Percentiles rank a stretch among this genome's conserved stretches.
Conservation (phyloP, 2,888 invertebrate genomes). For the Drosophila peninsularis region DNA sequence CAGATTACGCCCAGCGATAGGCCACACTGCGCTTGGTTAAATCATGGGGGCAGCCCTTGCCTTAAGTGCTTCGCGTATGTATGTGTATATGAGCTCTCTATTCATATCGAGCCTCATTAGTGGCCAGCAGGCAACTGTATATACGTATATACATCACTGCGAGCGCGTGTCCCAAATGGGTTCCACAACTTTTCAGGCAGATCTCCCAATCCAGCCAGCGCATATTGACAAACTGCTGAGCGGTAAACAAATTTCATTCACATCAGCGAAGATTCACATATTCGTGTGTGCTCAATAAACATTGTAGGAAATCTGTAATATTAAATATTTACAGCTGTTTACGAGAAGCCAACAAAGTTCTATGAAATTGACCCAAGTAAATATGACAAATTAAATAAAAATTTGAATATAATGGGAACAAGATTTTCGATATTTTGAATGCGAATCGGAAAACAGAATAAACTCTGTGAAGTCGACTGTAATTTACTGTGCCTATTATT, state of each 20-base stretch:
- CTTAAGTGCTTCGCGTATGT: conserved; percentile 15
- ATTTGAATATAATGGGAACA: too few relatives aligned
- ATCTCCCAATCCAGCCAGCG: neutral
- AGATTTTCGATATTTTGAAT: too few relatives aligned
- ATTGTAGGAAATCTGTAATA: neutral
- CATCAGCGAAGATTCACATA: conserved; percentile 21
- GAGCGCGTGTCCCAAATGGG: conserved; percentile 19
- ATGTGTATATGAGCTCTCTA: neutral
- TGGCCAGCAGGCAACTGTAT: neutral
- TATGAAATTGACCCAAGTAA: too few relatives aligned
- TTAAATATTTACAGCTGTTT: neutral
- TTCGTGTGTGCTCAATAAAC: neutral
- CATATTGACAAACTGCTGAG: conserved; percentile 36
- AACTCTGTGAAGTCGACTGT: too few relatives aligned
- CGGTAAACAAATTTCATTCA: conserved; percentile 16
- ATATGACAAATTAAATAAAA: too few relatives aligned
- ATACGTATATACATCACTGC: neutral
- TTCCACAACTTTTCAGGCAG: conserved; percentile 1
- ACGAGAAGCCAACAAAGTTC: too few relatives aligned
- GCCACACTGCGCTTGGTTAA: conserved; percentile 2
- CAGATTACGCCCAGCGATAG: conserved; percentile 43
- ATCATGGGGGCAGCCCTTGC: conserved; percentile 9
- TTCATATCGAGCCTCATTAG: conserved; percentile 42
- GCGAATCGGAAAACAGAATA: too few relatives aligned
- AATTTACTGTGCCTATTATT: too few relatives aligned